Base-by-base conservation (phyloP, 2,113 vertebrate species). In the Bubo scandiacus region DNA sequence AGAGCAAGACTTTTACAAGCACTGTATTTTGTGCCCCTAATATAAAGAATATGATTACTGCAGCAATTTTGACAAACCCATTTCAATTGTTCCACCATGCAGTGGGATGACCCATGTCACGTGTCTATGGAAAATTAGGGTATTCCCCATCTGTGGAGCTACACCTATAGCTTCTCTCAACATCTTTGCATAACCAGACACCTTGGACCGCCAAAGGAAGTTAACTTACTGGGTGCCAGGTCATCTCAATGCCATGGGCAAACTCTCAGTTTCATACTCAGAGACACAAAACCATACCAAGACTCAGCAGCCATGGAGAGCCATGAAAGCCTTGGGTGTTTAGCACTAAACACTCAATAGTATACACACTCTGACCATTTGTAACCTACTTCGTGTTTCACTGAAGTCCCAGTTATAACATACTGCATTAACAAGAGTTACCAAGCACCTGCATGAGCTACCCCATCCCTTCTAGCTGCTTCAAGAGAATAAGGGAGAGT, bases 351-450 rank as follows among this genome's bases (percentile, higher is more conserved):
- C 42, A 6, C 51, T 15, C 14, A 42, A 13, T 7, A 22, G 10
- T 0, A 9, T 9, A 21, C 14, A 12, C 11, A 7, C n/a, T 32
- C 45, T 58, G 26, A 71, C 8, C 57, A 18, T 27, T 13, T 43
- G 34, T 13, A 29, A 45, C 55, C 62, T 51, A 42, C 65, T 30
- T 1, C 0, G 2, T 12, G 57, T 45, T 59, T 29, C 82, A 21
- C 20, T 22, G 1, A 36, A 68, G 63, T 30, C 42, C 47, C 66
- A 62, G 30, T 22, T 54, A 36, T 19, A 38, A 40, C 38, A 4
- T 1, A 1, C 8, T 2, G 47, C n/a, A 21, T 1, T 8, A 38
- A 32, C 40, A 45, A 1, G 18, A 58, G 45, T 3, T 29, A 20
- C 29, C n/a, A 27, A 62, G 36, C 29, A 15, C 27, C 51, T 55